Percentiles rank a stretch among this genome's conserved stretches.
These are phyloP conservation scores for Mesochorus sp. DNA, from an alignment of 2,888 invertebrate genomes.

Conservation along the genomic window DNA sequence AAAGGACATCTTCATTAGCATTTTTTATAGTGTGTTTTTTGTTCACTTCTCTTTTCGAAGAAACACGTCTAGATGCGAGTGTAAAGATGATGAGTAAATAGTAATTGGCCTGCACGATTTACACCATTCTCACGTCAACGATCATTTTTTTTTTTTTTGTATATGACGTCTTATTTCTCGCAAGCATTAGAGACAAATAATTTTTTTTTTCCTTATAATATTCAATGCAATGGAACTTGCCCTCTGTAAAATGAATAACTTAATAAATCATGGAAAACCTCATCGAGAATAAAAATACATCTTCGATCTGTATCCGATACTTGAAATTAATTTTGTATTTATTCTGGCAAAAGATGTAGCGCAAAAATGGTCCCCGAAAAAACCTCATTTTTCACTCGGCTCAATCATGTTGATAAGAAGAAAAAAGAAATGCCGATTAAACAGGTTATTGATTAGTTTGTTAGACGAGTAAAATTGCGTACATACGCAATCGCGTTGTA, in stretches of 20 bases:
- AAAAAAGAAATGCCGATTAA: neutral
- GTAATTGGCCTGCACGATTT: neutral
- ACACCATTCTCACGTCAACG: neutral
- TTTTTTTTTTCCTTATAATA: no score
- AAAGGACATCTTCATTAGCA: no score
- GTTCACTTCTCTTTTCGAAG: neutral
- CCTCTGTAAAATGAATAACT: no score
- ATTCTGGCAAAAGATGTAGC: no score
- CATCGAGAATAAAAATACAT: neutral
- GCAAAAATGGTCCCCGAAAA: no score
- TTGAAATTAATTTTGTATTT: no score
- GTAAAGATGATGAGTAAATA: neutral
- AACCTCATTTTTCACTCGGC: no score
- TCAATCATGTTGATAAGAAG: neutral
- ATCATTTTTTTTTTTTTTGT: slow-evolving; percentile 3
- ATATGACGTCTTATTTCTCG: neutral
- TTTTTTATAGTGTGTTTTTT: no score
- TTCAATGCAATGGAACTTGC: no score
- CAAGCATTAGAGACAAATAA: no score
- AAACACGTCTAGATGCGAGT: neutral
- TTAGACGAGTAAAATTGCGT: neutral
- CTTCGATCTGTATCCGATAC: no score
- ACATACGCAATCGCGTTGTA: neutral
- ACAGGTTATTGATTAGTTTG: neutral
- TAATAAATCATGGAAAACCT: neutral